A percentile compares a stretch with the other conserved stretches of the same genome.
These are phyloP conservation scores for Mohoua ochrocephala DNA, from an alignment of 2,113 vertebrate species.

Conservation along the genomic window DNA sequence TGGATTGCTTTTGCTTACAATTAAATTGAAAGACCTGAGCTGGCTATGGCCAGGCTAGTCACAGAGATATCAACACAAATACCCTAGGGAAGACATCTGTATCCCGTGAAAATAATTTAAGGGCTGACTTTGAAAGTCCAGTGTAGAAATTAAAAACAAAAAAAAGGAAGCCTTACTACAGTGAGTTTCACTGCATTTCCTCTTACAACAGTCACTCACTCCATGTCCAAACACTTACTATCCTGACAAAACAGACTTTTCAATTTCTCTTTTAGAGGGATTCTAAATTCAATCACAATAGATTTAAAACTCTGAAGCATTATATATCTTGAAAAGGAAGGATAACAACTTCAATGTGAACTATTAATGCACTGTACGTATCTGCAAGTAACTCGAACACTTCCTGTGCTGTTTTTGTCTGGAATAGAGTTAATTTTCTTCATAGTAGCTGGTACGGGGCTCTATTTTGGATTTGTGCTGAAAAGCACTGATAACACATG, in stretches of 20 bases:
- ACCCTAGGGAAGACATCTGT: not conserved
- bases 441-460: not conserved
- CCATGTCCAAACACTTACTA: rapidly evolving
- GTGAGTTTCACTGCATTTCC: not conserved
- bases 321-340: not conserved
- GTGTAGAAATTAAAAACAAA: not conserved
- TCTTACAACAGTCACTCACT: not conserved
- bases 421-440: not conserved
- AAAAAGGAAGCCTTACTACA: not conserved
- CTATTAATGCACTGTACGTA: rapidly evolving
- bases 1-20: not conserved
- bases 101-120: not conserved
- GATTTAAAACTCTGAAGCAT: not conserved
- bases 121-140: not conserved
- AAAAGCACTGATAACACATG: not conserved
- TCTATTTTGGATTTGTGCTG: not conserved
- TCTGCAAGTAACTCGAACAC: conserved; percentile 19
- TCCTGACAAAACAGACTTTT: not conserved
- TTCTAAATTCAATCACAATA: not conserved
- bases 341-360: not conserved
- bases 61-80: not conserved
- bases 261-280: not conserved
- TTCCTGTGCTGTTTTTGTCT: conserved; percentile 64
- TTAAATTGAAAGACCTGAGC: not conserved
- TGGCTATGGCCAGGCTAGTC: not conserved